A percentile compares a stretch with the other conserved stretches of the same genome.
These are phyloP conservation scores for Carassius auratus DNA, from an alignment of 2,113 vertebrate species.

Conservation along the genomic window DNA sequence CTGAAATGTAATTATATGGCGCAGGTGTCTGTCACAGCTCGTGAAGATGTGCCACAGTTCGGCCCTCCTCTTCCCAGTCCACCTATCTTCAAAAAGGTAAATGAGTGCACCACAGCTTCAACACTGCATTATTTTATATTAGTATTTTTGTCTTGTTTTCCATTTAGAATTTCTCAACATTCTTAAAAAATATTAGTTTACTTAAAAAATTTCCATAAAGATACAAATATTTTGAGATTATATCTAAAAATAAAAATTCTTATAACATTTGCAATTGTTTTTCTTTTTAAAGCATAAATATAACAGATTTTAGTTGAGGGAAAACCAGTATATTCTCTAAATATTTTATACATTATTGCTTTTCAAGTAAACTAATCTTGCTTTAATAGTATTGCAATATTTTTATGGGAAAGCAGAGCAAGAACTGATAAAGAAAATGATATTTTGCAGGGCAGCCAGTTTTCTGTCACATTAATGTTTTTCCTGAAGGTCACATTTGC, in stretches of 20 bases:
- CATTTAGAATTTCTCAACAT: not conserved
- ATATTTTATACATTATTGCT: not conserved
- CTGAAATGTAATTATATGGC: constrained; percentile 42
- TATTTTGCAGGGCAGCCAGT: not conserved
- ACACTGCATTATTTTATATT: not conserved
- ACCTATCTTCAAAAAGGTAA: constrained; percentile 87
- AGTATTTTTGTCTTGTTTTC: not conserved
- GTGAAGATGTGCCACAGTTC: constrained; percentile 90
- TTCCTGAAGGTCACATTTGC: not conserved
- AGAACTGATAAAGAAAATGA: not conserved
- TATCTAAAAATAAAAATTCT: no score
- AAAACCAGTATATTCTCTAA: not conserved
- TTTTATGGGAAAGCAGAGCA: not conserved
- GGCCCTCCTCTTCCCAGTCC: constrained; percentile 88
- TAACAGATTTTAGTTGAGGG: not conserved
- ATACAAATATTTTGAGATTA: not conserved
- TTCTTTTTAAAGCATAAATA: not conserved
- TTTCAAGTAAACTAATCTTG: not conserved
- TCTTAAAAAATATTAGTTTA: not conserved
- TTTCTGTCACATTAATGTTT: not conserved
- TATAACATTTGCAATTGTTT: no score
- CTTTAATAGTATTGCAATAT: not conserved
- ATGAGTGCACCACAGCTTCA: not conserved
- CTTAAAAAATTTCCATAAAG: not conserved
- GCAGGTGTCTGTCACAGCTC: constrained; percentile 90